phyloP scores from a whole-genome alignment of 2,797 vertebrate species.

The Enteromius thamalakanensis region DNA sequence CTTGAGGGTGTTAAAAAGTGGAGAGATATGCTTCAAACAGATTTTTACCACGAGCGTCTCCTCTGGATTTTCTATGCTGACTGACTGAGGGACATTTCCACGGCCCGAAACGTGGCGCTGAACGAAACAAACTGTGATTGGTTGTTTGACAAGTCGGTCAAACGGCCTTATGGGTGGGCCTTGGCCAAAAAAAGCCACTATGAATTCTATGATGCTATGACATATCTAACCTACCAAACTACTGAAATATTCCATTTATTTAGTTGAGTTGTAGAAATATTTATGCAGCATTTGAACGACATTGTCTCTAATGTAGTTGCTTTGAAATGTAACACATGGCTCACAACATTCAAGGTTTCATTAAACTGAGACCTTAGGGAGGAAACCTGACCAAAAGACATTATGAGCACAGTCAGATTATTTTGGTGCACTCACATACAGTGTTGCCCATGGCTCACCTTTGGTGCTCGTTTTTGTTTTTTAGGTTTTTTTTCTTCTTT shows the following conservation, averaged over 20 bases:
- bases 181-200: too few relatives aligned
- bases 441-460: background rate
- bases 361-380: constrained; percentile 38
- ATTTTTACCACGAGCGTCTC: too few relatives aligned
- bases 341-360: constrained; percentile 28
- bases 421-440: background rate
- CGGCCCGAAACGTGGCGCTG: too few relatives aligned
- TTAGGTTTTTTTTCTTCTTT: background rate
- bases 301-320: background rate
- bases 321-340: background rate
- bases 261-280: background rate
- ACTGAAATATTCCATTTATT: background rate
- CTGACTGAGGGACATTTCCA: too few relatives aligned
- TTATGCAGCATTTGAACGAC: background rate
- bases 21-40: too few relatives aligned
- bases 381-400: background rate
- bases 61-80: too few relatives aligned
- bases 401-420: background rate
- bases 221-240: too few relatives aligned
- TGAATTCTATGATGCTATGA: too few relatives aligned
- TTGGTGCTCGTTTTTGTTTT: background rate
- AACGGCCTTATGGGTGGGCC: too few relatives aligned
- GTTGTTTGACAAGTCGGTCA: too few relatives aligned
- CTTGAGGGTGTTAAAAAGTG: too few relatives aligned
- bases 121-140: too few relatives aligned